phyloP scores from a whole-genome alignment of 2,888 invertebrate genomes.

The Stenotaenia linearis region DNA sequence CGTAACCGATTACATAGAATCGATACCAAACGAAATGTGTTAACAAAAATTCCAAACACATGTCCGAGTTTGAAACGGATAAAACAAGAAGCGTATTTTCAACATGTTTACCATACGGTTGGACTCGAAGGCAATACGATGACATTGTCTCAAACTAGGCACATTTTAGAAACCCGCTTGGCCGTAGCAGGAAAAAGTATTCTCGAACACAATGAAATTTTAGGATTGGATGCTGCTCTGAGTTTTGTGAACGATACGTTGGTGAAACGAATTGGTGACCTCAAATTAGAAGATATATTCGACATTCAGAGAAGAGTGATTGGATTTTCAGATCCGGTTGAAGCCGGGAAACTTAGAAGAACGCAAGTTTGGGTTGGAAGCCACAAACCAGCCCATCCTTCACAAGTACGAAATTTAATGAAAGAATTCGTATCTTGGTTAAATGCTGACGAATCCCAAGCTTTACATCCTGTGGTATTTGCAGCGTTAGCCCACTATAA shows the following conservation, averaged over 20 bases:
- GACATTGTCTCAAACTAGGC: conserved; percentile 83
- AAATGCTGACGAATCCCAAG: conserved; percentile 72
- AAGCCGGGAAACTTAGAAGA: conserved; percentile 79
- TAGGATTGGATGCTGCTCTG: conserved; percentile 90
- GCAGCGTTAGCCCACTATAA: conserved; percentile 96
- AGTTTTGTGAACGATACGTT: conserved; percentile 74
- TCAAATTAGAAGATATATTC: conserved; percentile 77
- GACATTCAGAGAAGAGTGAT: conserved; percentile 88
- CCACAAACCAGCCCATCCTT: conserved; percentile 86
- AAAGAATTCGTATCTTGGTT: conserved; percentile 86
- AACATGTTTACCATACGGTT: conserved; percentile 75
- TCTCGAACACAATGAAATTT: conserved; percentile 93
- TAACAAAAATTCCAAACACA: conserved; percentile 73
- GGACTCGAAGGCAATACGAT: conserved; percentile 98
- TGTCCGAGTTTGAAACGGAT: conserved; percentile 75
- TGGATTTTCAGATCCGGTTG: conserved; percentile 89
- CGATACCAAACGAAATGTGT: conserved; percentile 74
- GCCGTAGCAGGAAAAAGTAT: conserved; percentile 81
- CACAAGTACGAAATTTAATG: conserved; percentile 74
- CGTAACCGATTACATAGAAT: conserved; percentile 68
- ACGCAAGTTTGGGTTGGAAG: conserved; percentile 92
- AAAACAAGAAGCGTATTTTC: conserved; percentile 89
- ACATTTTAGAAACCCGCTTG: conserved; percentile 79
- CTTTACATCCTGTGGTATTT: conserved; percentile 85
- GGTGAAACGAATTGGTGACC: conserved; percentile 61